Conservation (phyloP, 2,113 vertebrate genomes). For the Microcebus murinus region DNA sequence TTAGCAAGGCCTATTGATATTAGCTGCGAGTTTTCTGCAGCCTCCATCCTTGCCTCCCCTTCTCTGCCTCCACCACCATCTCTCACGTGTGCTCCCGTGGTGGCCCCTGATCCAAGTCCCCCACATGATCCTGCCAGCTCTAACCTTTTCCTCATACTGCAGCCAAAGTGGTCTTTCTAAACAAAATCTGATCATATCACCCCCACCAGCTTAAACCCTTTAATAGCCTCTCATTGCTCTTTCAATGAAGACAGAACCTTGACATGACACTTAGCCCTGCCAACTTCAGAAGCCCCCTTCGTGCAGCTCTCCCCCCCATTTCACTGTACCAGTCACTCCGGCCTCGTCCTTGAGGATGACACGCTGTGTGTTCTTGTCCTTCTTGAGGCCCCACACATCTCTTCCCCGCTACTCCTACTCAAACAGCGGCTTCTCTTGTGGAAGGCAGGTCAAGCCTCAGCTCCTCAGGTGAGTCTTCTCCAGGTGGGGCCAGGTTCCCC, state of each 20-base stretch:
- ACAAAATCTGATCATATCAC: neutral
- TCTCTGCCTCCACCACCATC: neutral
- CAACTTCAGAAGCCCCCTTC: neutral
- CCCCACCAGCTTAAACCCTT: neutral
- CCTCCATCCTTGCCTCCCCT: too few species aligned
- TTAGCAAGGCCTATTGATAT: neutral
- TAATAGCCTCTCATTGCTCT: neutral
- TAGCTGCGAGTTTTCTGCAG: neutral
- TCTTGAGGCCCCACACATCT: neutral
- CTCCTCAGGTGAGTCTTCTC: neutral
- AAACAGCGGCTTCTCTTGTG: neutral
- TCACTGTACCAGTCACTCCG: neutral
- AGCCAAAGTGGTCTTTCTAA: neutral
- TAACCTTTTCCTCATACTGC: neutral
- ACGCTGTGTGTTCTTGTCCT: neutral
- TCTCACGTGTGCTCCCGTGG: neutral
- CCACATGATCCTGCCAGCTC: neutral
- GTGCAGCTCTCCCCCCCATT: neutral
- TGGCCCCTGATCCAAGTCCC: neutral
- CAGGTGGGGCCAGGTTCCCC: too few species aligned
- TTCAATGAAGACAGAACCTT: neutral
- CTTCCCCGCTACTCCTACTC: neutral
- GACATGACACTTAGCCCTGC: neutral
- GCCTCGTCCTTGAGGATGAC: neutral
- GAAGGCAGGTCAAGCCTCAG: neutral